Percentiles rank a stretch among this genome's conserved stretches.
These are phyloP conservation scores for Hyposoter didymator DNA, from an alignment of 2,888 invertebrate species.

Conservation along the genomic window DNA sequence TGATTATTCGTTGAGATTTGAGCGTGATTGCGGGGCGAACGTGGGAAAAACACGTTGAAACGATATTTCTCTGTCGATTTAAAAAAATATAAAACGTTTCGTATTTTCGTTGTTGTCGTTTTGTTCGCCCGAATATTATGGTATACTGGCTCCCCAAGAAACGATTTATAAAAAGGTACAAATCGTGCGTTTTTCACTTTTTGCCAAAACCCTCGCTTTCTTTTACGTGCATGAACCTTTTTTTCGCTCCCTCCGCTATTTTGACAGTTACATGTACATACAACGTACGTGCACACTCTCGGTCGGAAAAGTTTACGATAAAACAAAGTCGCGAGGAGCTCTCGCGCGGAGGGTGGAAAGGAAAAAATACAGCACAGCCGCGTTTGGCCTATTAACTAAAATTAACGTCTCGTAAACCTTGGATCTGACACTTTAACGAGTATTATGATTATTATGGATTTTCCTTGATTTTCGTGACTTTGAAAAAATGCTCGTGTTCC, in stretches of 20 bases:
- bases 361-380: slow-evolving; percentile 3
- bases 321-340: background rate
- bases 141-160: slow-evolving; percentile 79
- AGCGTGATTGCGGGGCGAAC: slow-evolving; percentile 9
- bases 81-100: background rate
- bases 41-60: background rate
- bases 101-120: background rate
- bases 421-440: background rate
- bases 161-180: slow-evolving; percentile 79
- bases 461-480: background rate
- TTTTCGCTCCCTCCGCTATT: background rate
- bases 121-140: slow-evolving; percentile 74
- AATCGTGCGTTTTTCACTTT: background rate
- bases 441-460: background rate
- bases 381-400: slow-evolving; percentile 50
- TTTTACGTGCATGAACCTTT: slow-evolving; percentile 25
- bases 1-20: slow-evolving; percentile 49
- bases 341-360: background rate
- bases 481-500: background rate
- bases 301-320: background rate
- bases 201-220: background rate
- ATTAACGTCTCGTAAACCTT: slow-evolving; percentile 39
- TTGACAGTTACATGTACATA: slow-evolving; percentile 14
- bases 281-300: too few relatives aligned
- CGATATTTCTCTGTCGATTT: background rate